Base-by-base conservation (phyloP, 2,888 invertebrate species). In the Actias luna region DNA sequence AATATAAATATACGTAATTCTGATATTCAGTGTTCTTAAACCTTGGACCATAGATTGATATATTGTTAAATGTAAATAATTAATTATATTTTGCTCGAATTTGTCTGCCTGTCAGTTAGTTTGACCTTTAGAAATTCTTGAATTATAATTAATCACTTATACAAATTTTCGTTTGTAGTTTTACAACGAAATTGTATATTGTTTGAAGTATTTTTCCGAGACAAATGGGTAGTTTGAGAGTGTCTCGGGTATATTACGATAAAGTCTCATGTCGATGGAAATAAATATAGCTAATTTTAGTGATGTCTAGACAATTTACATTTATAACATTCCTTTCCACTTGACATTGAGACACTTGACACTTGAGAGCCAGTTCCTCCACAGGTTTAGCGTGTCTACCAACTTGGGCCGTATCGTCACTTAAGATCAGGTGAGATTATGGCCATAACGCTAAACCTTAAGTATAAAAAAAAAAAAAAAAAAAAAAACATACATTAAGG, bases 11-110 rank as follows among this genome's bases (percentile, higher is more conserved):
- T 36, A 31, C 12, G 25, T 12, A 58, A 3, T 22, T 33, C 12
- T 22, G 16, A 14, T 16, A 46, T 14, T 31, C 12, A 12, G 4
- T n/a, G 12, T 18, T 35, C 61, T 27, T 63, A 31, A 62, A 50
- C 25, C 25, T 62, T 63, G 52, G 12, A 59, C 62, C 59, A 62
- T 42, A 61, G 39, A 60, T 57, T 63, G 55, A 62, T 60, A 50
- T 60, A 67, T 64, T 60, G 60, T 62, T 31, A 62, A 59, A 59
- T 18, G 60, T 52, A 61, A 59, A 67, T 63, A 63, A 67, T 64
- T 66, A 50, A 68, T 66, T 64, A 68, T 63, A 62, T 66, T 64
- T 61, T 42, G 29, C 52, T 18, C 16, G 31, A 62, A 63, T 64
- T 65, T 63, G 58, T 66, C 62, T 63, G 59, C 65, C 70, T 64